Evolutionary conservation across 2,888 invertebrate genomes (phyloP), one percentile per base, ranked within the genome.

Genomic region (Heliconius charithonia): DNA sequence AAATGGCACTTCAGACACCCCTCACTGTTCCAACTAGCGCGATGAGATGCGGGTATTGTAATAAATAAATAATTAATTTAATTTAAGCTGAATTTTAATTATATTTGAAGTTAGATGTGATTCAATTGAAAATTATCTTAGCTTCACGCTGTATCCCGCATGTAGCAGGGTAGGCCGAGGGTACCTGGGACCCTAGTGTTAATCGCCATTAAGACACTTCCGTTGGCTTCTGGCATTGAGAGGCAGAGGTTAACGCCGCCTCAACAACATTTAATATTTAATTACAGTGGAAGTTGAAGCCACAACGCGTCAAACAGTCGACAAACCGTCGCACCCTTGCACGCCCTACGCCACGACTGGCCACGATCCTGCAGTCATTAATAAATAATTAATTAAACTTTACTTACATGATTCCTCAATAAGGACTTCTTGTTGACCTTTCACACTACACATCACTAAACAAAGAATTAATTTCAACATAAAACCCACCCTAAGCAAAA

Each of bases 361-460:
- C 45, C 45, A 16, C 45, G 45, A 45, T 16, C 4, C 41, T 67
- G 0, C 1, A 13, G n/a, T 4, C 13, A 22, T 25, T 59, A 37
- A 63, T 73, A 76, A n/a, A 32, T 59, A 74, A 7, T 73, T 45
- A 16, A 70, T 69, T 67, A 1, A 80, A 70, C 41, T 79, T 3
- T 78, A 89, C 93, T 90, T 75, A 94, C 93, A 88, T 89, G 93
- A 92, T 84, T 94, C 93, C 82, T 94, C 93, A 71, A 94, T 90
- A 10, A 94, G 88, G 45, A 92, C 91, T 83, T 94, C 93, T 83
- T 93, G 93, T 77, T 90, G 90, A 75, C 90, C 91, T 82, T 89
- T 88, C 37, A 90, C 92, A 81, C 89, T 90, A 83, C 90, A 90
- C 82, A 93, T 86, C 25, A 93, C 85, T 65, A 92, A 84, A 77